Evolutionary conservation across 2,888 invertebrate genomes (phyloP), one percentile per base, ranked within the genome.

Genomic region (Hemicrepidius hirtus): DNA sequence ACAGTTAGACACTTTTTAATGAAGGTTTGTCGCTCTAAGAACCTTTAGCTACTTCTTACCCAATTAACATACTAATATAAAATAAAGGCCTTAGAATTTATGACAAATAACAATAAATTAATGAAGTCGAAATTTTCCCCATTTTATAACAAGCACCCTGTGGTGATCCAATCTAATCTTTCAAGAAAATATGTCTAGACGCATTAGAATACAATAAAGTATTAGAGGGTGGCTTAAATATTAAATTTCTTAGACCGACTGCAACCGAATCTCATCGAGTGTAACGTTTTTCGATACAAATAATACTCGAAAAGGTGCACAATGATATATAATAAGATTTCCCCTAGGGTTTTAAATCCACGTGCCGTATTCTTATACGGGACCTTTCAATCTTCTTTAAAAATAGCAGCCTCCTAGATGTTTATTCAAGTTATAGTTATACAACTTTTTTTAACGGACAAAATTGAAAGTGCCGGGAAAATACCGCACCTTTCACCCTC

Each of bases 281-380:
- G 81, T 83, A 83, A 83, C 83, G 83, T 82, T 81, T 80, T 81
- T 76, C 80, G 73, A 77, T 75, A 80, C 81, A 80, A 81, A 81
- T 79, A 82, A 77, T 57, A 59, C 57, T 79, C 77, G 80, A 79
- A 80, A 46, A 83, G 82, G 81, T 82, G 82, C 64, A 65, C 46
- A 46, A 53, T 53, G 28, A 53, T 28, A 79, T 82, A 84, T 82
- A 83, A 84, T 83, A 82, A 83, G 84, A 82, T 81, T 79, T 77
- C 81, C 75, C 81, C 73, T 76, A 80, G 82, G 82, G 53, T 49
- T n/a, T 32, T 32, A 1, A 6, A 82, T 82, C 84, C 85, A 85
- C 85, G 85, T 85, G 85, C 85, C 84, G 82, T 80, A 83, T 83
- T 84, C 84, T 82, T 81, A 82, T 83, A 81, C 81, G 84, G 84